phyloP scores from a whole-genome alignment of 2,797 vertebrate species.

The Premnoplex brunnescens region DNA sequence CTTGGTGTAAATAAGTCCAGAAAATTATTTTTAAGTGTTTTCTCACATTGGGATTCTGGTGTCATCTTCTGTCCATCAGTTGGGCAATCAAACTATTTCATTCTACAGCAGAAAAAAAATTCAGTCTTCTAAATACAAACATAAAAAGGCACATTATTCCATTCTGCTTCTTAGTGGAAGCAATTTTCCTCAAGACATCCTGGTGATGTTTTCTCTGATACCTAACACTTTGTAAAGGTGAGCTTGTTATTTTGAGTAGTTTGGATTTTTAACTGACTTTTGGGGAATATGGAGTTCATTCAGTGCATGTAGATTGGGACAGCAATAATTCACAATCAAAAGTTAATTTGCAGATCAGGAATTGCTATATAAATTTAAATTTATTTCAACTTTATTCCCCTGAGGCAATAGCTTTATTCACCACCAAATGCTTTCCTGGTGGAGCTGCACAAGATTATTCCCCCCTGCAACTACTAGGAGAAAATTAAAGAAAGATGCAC shows the following conservation, averaged over 20 bases:
- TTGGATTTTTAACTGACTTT: neutral
- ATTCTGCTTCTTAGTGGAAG: neutral
- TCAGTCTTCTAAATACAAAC: neutral
- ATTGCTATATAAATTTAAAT: neutral
- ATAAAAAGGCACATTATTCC: neutral
- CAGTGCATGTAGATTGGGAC: neutral
- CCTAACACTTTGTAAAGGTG: neutral
- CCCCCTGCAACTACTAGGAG: neutral
- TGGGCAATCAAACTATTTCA: neutral
- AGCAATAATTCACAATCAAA: neutral
- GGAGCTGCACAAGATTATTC: neutral
- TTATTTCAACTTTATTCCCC: neutral
- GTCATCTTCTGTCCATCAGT: neutral
- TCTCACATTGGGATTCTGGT: neutral
- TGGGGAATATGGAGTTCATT: neutral
- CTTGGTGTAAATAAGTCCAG: neutral
- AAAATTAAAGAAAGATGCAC: slow-evolving; percentile 6
- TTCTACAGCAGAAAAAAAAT: neutral
- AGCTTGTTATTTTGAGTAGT: neutral
- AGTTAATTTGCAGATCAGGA: slow-evolving; percentile 12
- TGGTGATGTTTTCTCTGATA: neutral
- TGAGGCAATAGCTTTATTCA: neutral
- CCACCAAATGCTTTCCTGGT: neutral
- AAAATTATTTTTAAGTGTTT: neutral
- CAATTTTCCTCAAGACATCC: neutral